Evolutionary conservation across 2,113 vertebrate species (phyloP).

Genomic region (Cygnus buccinator): DNA sequence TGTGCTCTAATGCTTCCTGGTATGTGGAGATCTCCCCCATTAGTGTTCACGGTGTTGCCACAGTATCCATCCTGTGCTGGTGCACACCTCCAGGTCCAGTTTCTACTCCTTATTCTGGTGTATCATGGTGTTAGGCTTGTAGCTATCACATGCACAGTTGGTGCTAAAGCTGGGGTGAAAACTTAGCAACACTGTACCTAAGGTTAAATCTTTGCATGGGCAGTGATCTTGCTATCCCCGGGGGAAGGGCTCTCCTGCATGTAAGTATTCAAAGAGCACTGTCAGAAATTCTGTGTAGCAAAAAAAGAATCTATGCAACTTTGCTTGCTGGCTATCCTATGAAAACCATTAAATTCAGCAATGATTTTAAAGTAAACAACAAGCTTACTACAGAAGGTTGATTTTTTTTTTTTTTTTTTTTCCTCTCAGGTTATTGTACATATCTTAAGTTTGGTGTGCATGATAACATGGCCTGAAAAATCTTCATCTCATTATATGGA

Average conservation of each 20-base stretch:
- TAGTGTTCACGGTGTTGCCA: background rate
- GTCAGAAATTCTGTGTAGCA: background rate
- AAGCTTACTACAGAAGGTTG: background rate
- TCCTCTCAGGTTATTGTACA: background rate
- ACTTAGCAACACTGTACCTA: background rate
- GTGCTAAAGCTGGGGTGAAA: background rate
- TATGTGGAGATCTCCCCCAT: background rate
- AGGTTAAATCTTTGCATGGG: background rate
- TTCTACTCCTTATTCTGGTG: background rate
- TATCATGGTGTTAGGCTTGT: background rate
- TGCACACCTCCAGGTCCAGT: background rate
- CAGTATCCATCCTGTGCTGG: background rate
- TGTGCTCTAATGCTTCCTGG: background rate
- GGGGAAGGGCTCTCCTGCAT: background rate
- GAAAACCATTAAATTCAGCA: background rate
- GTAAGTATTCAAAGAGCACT: background rate
- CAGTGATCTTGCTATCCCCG: background rate
- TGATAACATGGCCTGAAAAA: background rate
- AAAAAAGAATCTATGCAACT: background rate
- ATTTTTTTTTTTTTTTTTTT: background rate
- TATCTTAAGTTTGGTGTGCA: background rate
- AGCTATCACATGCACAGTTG: background rate
- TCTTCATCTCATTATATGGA: background rate
- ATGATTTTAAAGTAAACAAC: background rate
- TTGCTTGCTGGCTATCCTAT: background rate